Percentiles rank a stretch among this genome's conserved stretches.
phyloP scores from a whole-genome alignment of 2,888 invertebrate genomes.

The Osmoderma eremita region DNA sequence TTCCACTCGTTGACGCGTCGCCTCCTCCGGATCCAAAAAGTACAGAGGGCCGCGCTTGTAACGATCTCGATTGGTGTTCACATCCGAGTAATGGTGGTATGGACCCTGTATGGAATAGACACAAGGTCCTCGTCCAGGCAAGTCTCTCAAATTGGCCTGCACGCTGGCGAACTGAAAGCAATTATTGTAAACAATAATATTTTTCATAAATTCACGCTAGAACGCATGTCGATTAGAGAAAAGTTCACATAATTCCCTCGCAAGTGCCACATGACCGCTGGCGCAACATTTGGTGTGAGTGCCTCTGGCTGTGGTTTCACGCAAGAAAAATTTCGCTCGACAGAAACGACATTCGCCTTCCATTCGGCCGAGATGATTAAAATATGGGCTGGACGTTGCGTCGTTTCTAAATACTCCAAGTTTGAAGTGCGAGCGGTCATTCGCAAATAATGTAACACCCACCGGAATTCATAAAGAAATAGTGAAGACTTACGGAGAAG shows the following conservation, averaged over 20 bases:
- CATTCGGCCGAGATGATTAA: too few species aligned
- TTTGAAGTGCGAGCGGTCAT: too few species aligned
- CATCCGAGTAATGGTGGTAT: background rate
- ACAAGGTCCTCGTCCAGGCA: background rate
- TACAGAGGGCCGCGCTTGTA: background rate
- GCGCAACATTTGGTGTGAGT: background rate
- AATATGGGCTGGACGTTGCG: too few species aligned
- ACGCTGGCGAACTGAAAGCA: slow-evolving; percentile 10
- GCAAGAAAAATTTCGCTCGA: background rate
- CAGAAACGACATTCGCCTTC: background rate
- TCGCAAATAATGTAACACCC: too few species aligned
- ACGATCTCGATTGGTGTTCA: background rate
- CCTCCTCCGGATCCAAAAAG: background rate
- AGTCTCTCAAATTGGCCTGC: background rate
- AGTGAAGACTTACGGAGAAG: too few species aligned
- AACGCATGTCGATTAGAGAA: background rate
- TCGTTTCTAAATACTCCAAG: too few species aligned
- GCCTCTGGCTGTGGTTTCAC: background rate
- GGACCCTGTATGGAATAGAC: background rate
- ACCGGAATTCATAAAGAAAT: too few species aligned
- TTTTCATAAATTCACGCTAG: background rate
- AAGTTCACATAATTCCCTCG: background rate
- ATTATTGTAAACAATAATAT: slow-evolving; percentile 1
- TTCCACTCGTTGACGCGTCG: background rate
- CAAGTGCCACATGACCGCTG: background rate